A percentile compares a stretch with the other conserved stretches of the same genome.
Conservation (phyloP, 2,113 vertebrate genomes). For the Hemicordylus capensis region DNA sequence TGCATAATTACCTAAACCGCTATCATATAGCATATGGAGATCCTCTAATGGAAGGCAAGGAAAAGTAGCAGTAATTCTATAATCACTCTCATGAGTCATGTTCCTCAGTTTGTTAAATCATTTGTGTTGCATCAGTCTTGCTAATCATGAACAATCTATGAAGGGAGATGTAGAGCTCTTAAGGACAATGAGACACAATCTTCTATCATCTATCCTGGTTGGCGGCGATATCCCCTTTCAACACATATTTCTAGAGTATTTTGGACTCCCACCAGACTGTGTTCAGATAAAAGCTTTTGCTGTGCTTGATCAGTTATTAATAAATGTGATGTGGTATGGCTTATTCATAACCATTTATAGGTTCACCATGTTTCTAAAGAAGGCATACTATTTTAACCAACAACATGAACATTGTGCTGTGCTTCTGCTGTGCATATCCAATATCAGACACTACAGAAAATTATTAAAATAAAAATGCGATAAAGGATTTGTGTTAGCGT, state of each 20-base stretch:
- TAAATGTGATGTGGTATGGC: conserved; percentile 66
- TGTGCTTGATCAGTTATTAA: conserved; percentile 67
- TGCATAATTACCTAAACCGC: neutral
- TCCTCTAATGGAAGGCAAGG: neutral
- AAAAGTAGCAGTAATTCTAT: neutral
- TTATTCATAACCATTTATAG: conserved; percentile 70
- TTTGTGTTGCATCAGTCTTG: neutral
- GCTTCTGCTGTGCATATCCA: conserved; percentile 47
- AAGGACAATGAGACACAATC: conserved; percentile 49
- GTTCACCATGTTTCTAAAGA: conserved; percentile 61
- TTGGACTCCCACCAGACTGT: conserved; percentile 45
- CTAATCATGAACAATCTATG: conserved; percentile 36
- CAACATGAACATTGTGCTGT: conserved; percentile 8
- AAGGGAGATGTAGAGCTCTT: conserved; percentile 22
- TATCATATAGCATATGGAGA: neutral
- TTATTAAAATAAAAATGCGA: conserved; percentile 53
- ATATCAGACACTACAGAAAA: conserved; percentile 42
- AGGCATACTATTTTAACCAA: conserved; percentile 56
- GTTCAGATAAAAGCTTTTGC: conserved; percentile 57
- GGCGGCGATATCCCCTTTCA: conserved; percentile 22
- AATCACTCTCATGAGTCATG: neutral
- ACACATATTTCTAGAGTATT: conserved; percentile 51
- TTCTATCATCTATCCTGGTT: conserved; percentile 38
- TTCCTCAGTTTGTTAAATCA: neutral
- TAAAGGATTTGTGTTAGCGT: conserved; percentile 34